Base-by-base conservation (phyloP, 2,113 vertebrate genomes). In the Nycticorax nycticorax region DNA sequence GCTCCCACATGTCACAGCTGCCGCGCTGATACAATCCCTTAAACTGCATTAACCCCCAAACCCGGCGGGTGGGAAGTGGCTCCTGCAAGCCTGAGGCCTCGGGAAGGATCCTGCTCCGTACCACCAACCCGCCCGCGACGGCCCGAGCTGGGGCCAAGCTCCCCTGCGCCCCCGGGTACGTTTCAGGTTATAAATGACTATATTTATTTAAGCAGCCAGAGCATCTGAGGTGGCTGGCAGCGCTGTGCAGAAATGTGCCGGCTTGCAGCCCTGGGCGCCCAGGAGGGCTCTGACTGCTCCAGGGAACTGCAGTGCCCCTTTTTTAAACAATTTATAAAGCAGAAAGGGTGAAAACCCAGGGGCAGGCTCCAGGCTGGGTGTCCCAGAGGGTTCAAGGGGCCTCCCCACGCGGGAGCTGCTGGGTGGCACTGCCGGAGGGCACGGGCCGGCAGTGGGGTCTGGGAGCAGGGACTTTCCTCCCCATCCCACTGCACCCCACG, bases 161-260 rank as follows among this genome's bases (percentile, higher is more conserved):
- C 74, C 56, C 45, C 2, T 1, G 9, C 0, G 17, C 43, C 48
- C 33, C 43, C 4, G 4, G 26, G 56, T 4, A 1, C 1, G 0
- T 39, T n/a, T 20, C 39, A 14, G 63, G 14, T 33, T 39, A 48
- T 27, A 59, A 53, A 64, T 7, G 12, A 69, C 39, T 18, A 2
- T 24, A 60, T 50, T 48, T 16, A 63, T 86, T 47, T 1, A 28
- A 72, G 22, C 21, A 37, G 53, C 35, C 45, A 5, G 14, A 48
- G 85, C 64, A 32, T 4, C 26, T 3, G 3, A 8, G 2, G 69
- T 8, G 6, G 14, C 47, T 26, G 67, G 78, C 67, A 84, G 93
- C 37, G 4, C 33, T 1, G 9, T 18, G 82, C 56, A 0, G 2
- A 22, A 39, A 37, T 6, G 1, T 43, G 64, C n/a, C 3, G 1